Evolutionary conservation across 2,888 invertebrate genomes (phyloP).

Genomic region (Papilio demoleus): DNA sequence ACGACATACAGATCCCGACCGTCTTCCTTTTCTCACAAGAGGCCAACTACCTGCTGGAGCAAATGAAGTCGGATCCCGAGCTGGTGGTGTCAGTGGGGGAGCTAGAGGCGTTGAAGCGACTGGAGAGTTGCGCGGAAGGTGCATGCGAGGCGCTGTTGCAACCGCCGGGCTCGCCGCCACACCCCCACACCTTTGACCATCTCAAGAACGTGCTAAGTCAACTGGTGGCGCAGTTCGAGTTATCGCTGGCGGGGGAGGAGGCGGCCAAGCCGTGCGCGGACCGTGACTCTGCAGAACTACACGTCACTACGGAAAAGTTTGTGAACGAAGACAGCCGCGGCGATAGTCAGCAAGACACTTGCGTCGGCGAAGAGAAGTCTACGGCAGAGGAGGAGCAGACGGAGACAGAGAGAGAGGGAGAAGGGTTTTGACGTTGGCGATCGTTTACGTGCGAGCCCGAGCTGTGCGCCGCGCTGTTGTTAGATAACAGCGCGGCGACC

Average conservation of each 20-base stretch:
- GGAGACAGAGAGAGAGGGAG: background rate
- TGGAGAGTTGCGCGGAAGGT: slow-evolving; percentile 58
- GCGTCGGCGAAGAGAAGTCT: background rate
- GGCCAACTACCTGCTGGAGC: slow-evolving; percentile 86
- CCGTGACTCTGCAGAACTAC: background rate
- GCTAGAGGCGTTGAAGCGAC: slow-evolving; percentile 66
- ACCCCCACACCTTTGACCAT: slow-evolving; percentile 69
- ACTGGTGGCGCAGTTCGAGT: slow-evolving; percentile 70
- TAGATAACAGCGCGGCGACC: slow-evolving; percentile 4
- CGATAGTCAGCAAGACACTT: background rate
- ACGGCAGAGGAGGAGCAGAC: too few relatives aligned
- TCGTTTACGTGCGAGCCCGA: slow-evolving; percentile 13
- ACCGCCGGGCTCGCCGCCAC: slow-evolving; percentile 48
- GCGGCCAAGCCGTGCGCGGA: slow-evolving; percentile 38
- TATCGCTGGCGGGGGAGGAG: slow-evolving; percentile 63
- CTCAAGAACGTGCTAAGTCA: slow-evolving; percentile 75
- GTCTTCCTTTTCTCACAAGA: slow-evolving; percentile 94
- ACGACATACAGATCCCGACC: slow-evolving; percentile 94
- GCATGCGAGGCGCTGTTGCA: slow-evolving; percentile 58
- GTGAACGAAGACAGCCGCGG: slow-evolving; percentile 4
- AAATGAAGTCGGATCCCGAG: slow-evolving; percentile 81
- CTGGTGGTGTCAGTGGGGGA: slow-evolving; percentile 82
- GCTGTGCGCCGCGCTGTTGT: slow-evolving; percentile 8
- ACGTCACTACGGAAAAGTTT: slow-evolving; percentile 16
- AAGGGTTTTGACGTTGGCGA: slow-evolving; percentile 18